Conservation (phyloP, 1,140 invertebrate species). For the Rhizoglyphus robini region DNA sequence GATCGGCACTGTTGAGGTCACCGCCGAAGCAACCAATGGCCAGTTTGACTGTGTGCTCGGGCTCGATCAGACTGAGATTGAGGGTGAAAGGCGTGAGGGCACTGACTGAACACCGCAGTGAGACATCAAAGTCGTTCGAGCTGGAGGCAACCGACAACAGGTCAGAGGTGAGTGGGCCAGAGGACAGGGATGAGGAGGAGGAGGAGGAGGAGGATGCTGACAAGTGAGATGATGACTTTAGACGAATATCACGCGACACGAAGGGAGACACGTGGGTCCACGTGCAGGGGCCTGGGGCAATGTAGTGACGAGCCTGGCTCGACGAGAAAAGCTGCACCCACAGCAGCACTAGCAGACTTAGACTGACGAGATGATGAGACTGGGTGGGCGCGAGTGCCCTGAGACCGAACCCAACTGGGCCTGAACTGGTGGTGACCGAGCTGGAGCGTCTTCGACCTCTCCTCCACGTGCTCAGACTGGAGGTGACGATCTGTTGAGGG, state of each 20-base stretch:
- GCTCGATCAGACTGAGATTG: constrained; percentile 68
- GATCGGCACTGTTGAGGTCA: background rate
- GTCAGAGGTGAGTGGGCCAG: background rate
- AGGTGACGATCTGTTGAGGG: no score
- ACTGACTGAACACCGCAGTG: constrained; percentile 58
- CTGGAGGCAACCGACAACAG: background rate
- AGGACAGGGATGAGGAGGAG: background rate
- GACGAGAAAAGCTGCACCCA: no score
- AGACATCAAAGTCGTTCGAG: constrained; percentile 35
- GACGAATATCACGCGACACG: constrained; percentile 3
- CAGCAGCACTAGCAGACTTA: no score
- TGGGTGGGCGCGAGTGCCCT: no score
- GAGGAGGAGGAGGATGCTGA: background rate
- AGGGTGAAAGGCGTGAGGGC: constrained; percentile 67
- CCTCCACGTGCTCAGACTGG: no score
- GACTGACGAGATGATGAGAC: no score
- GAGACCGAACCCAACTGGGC: no score
- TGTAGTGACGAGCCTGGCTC: constrained; percentile 10
- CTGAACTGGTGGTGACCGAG: no score
- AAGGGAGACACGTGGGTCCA: constrained; percentile 19
- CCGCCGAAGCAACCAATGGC: constrained; percentile 51
- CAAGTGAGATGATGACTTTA: background rate
- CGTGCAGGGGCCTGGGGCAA: constrained; percentile 23
- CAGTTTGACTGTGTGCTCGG: constrained; percentile 62
- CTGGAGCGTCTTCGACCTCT: no score